phyloP scores from a whole-genome alignment of 2,797 vertebrate genomes.

The Sparus aurata region DNA sequence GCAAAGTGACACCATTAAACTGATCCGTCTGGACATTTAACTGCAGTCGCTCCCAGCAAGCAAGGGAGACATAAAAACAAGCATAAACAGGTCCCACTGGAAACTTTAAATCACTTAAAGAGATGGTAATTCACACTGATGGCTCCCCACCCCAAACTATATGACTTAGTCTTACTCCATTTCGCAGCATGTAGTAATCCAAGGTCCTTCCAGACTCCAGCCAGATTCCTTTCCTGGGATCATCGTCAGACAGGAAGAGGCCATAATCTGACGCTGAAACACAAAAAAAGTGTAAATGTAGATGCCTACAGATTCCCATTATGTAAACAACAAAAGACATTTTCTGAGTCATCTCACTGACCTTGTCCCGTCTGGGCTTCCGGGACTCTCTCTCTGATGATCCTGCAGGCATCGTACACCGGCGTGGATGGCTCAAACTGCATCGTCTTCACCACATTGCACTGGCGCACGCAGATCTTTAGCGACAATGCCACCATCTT shows the following conservation, averaged over 20 bases:
- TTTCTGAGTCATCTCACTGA: constrained; percentile 63
- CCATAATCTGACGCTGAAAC: constrained; percentile 96
- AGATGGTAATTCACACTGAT: constrained; percentile 47
- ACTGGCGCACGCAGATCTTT: constrained; percentile 98
- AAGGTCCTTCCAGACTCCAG: constrained; percentile 96
- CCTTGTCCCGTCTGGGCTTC: constrained; percentile 98
- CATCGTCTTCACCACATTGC: constrained; percentile 99
- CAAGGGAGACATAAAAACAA: constrained; percentile 35
- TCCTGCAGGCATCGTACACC: constrained; percentile 96
- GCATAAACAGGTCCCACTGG: constrained; percentile 3
- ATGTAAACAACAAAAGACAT: constrained; percentile 28
- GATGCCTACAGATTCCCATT: constrained; percentile 27
- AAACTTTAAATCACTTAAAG: constrained; percentile 53
- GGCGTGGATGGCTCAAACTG: constrained; percentile 98
- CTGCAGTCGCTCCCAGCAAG: constrained; percentile 27
- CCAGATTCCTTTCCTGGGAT: constrained; percentile 99
- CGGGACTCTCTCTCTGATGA: constrained; percentile 95
- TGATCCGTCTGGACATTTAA: constrained; percentile 34
- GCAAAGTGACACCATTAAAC: constrained; percentile 6
- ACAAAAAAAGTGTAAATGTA: constrained; percentile 44
- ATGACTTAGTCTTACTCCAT: constrained; percentile 89
- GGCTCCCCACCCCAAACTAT: constrained; percentile 43
- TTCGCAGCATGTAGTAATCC: constrained; percentile 99
- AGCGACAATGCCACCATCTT: constrained; percentile 97
- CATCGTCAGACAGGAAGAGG: constrained; percentile 97